Conservation (phyloP, 2,888 invertebrate species). For the Matsumyia berberina region DNA sequence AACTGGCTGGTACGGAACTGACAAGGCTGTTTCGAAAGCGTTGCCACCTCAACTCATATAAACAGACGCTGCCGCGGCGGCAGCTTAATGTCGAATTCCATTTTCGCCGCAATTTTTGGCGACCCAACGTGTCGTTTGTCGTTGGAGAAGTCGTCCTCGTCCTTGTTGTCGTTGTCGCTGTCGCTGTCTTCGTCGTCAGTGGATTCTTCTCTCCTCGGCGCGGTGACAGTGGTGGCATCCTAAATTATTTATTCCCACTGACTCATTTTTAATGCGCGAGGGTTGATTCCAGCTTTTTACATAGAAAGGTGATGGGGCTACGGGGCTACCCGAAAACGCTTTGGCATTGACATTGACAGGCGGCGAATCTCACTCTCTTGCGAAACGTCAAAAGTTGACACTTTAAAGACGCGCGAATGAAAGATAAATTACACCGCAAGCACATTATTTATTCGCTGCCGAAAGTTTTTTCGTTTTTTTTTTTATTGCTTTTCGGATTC, state of each 20-base stretch:
- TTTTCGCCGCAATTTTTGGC: conserved; percentile 71
- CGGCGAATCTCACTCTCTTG: conserved; percentile 39
- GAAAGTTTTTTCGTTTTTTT: conserved; percentile 25
- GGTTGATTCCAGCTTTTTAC: conserved; percentile 37
- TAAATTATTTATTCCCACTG: conserved; percentile 72
- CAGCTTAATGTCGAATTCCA: conserved; percentile 70
- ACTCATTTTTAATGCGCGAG: conserved; percentile 69
- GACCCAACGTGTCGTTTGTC: conserved; percentile 46
- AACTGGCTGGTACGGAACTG: conserved; percentile 21
- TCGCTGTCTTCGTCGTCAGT: background rate
- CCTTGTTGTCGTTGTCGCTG: background rate
- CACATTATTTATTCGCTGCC: conserved; percentile 59
- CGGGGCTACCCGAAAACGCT: conserved; percentile 46
- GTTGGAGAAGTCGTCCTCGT: conserved; percentile 22
- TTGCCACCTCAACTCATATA: conserved; percentile 24
- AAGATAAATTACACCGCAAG: conserved; percentile 73
- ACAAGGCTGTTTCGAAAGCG: conserved; percentile 48
- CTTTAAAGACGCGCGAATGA: conserved; percentile 74
- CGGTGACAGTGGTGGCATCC: conserved; percentile 57
- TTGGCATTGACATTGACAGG: conserved; percentile 66
- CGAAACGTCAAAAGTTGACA: conserved; percentile 71
- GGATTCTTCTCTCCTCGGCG: conserved; percentile 7
- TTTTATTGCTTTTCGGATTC: conserved; percentile 11
- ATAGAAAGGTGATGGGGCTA: conserved; percentile 7
- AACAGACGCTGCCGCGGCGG: conserved; percentile 7